Base-by-base conservation (phyloP, 2,113 vertebrate genomes). In the Numenius arquata region DNA sequence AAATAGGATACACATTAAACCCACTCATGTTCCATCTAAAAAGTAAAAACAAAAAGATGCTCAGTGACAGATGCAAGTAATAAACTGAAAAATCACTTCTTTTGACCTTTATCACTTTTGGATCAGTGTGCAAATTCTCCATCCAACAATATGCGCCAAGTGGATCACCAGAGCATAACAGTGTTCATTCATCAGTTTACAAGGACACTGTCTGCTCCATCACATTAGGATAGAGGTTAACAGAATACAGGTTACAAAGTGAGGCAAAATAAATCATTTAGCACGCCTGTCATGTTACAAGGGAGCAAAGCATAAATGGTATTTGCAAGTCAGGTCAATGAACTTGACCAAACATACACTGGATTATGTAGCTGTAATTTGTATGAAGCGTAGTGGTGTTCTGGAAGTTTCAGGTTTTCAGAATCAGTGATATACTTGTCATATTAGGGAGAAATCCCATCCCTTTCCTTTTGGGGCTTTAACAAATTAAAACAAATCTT, bases 31-130 rank as follows among this genome's bases (percentile, higher is more conserved):
- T 82, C n/a, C 40, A 65, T 18, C 16, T 34, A 62, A 86, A 74
- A 80, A 38, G 53, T 29, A 41, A 91, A 89, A 86, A 8, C 16
- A 66, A 85, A 71, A 47, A 68, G n/a, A 81, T 70, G 22, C 5
- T 58, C 74, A 70, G 62, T 76, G 67, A 88, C 87, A 93, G 77
- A 82, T 93, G 85, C 70, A 76, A 82, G 58, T 32, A 94, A 95
- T 88, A 88, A 89, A 83, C 36, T 29, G 73, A 77, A 75, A 92
- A 93, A 74, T 36, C 16, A 73, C 66, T 62, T 68, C 40, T 90
- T 91, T 67, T 96, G 81, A 94, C 66, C 85, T 38, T 85, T 61
- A 41, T 26, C 27, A 7, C 66, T 94, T 95, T 89, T 91, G 93
- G 81, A 95, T 65, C 45, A 76, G 77, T 12, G 40, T 73, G 13